Base-by-base conservation (phyloP, 92 coral and sea anemone genomes). In the Galaxea fascicularis region DNA sequence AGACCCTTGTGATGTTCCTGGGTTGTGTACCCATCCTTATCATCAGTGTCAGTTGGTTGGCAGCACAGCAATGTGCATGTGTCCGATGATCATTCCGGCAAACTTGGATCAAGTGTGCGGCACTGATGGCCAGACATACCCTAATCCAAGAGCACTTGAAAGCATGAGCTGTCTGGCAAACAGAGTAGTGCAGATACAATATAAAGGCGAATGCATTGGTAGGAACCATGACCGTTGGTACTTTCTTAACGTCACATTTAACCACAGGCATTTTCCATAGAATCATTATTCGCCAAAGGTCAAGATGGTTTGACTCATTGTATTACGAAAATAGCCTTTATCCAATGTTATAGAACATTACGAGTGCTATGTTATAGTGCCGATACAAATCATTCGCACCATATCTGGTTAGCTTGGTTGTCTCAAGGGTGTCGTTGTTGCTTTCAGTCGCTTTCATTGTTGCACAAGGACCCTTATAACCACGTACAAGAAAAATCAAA, bases 71-170 rank as follows among this genome's bases (percentile, higher is more conserved):
- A 47, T 77, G 20, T 96, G 98, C 70, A 29, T 65, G 39, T 96
- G 98, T 63, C 95, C 95, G 0, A 68, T 68, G 77, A 29, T 76
- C 10, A 80, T 65, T 17, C 51, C 94, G 35, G 15, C 73, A 78
- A 77, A 85, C 53, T 74, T 82, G 24, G 84, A 28, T 22, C 98
- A 96, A 13, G 92, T 94, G 27, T 96, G 98, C 82, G 98, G 96
- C 30, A 83, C 95, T 13, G 98, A 94, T 75, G 98, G 93, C 27
- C 78, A 86, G 46, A 92, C 96, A 7, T 96, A 96, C 74, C 85
- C 92, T 18, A 97, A 90, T 76, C 76, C 65, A 15, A 80, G 90
- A 67, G 66, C 88, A 11, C 87, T 97, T 89, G 87, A 93, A 44
- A 90, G 90, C 69, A 90, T 93, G 51, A 93, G 94, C 12, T 97